Evolutionary conservation across 2,797 vertebrate genomes (phyloP), one percentile per base, ranked within the genome.

Genomic region (Microhierax caerulescens): DNA sequence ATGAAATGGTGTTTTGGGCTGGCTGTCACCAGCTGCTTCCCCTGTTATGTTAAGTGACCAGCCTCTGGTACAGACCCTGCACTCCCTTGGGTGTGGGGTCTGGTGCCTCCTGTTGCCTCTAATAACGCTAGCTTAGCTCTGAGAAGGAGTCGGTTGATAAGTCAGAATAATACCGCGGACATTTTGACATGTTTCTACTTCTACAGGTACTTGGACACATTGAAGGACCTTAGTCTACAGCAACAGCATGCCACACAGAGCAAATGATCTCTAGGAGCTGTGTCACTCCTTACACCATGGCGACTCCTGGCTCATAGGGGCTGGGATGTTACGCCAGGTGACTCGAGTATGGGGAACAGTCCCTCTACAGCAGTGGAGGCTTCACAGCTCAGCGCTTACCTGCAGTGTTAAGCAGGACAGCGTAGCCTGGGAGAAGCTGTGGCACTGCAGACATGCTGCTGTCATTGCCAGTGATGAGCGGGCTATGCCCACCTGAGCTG

Each of bases 301-400:
- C 9, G 36, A 19, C 47, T 85, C 4, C 72, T 34, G 75, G 19
- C 72, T 78, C 23, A 0, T 10, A 15, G 77, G 36, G 61, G 36
- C 37, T 0, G 0, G 7, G 11, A 15, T 1, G 1, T 85, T 63
- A 18, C 28, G 13, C 54, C 23, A 61, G 11, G 41, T 50, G 24
- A 9, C 68, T 59, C 4, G 2, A 11, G n/a, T 20, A 5, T 4
- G 37, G 73, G 63, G n/a, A 63, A 0, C 47, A 63, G n/a, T 41
- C 27, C 47, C 54, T 43, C 37, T 65, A 6, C 0, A 1, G 22
- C 67, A 82, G 41, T 70, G 30, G 54, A 72, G 50, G 36, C 77
- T 78, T 85, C 74, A 9, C 63, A 67, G 63, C 51, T 65, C 67
- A 30, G 56, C 59, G 22, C 43, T 41, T 32, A 21, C 27, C 47